Evolutionary conservation across 2,888 invertebrate species (phyloP), one percentile per base, ranked within the genome.

Genomic region (Yponomeuta plumbellus): DNA sequence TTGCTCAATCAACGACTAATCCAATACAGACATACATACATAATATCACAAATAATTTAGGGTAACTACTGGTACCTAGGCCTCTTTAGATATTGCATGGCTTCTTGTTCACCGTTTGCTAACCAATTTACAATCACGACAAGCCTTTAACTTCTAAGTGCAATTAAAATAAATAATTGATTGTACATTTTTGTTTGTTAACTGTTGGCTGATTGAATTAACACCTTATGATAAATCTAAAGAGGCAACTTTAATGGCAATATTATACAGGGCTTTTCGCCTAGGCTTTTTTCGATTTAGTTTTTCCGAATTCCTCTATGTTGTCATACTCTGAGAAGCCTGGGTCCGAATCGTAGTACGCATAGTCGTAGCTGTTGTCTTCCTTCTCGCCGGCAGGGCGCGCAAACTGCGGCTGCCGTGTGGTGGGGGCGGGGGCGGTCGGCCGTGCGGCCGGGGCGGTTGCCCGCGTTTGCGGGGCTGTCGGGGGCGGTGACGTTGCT

Each of bases 341-440:
- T 17, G 88, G 87, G 65, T 93, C 93, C 67, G 94, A 93, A 79
- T 96, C 97, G 76, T 97, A 97, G 78, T 97, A 97, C 5, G 96
- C 96, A 76, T 97, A 97, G 80, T 97, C 97, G 77, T 97, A 97
- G 78, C 94, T 94, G 66, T 92, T 92, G 74, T 95, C 94, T 75
- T 94, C 94, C 70, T 94, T 94, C 71, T 93, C 93, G 75, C 87
- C 93, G 75, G 83, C 86, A 34, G 85, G 87, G 56, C 85, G 84
- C 40, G 83, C 78, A 61, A 80, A 80, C 66, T 79, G 76, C 26
- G 84, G 83, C 26, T 78, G 73, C 34, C 75, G 79, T 21, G 80
- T 75, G n/a, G 65, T 20, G 13, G 84, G 83, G 34, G 78, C 73
- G 26, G 83, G 74, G 13, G 80, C 80, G 61, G 76, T 75, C n/a